Evolutionary conservation across 2,888 invertebrate species (phyloP).

Genomic region (Meiosimyza platycephala): DNA sequence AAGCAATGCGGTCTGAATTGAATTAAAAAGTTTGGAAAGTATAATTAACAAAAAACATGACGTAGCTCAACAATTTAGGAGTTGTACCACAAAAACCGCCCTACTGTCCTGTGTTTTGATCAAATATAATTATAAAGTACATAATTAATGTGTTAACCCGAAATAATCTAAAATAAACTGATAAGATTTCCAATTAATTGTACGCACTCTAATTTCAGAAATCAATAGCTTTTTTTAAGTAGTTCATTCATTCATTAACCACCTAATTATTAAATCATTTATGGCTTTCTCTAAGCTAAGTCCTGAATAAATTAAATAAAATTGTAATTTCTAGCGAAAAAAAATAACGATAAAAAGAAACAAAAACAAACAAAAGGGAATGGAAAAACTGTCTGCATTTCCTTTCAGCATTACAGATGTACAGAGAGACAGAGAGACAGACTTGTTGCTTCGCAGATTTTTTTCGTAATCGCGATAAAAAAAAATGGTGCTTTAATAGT

Average conservation of each 20-base stretch:
- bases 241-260: too few species aligned
- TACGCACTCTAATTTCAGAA: not conserved
- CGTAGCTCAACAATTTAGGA: too few species aligned
- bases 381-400: conserved; percentile 5
- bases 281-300: not conserved
- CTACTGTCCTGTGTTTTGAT: too few species aligned
- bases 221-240: too few species aligned
- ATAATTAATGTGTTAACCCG: not conserved
- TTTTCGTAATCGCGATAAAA: conserved; percentile 38
- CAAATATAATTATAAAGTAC: too few species aligned
- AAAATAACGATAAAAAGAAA: not conserved
- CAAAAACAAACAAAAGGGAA: too few species aligned
- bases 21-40: too few species aligned
- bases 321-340: not conserved
- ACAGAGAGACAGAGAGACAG: conserved; percentile 6
- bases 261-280: too few species aligned
- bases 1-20: too few species aligned
- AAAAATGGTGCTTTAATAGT: conserved; percentile 33
- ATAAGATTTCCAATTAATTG: not conserved
- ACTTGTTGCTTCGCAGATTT: conserved; percentile 37
- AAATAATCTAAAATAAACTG: not conserved
- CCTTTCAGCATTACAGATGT: not conserved
- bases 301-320: conserved; percentile 3
- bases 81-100: too few species aligned
- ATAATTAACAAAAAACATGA: too few species aligned